phyloP scores from a whole-genome alignment of 1,140 invertebrate species.

The Diploscapter pachys region DNA sequence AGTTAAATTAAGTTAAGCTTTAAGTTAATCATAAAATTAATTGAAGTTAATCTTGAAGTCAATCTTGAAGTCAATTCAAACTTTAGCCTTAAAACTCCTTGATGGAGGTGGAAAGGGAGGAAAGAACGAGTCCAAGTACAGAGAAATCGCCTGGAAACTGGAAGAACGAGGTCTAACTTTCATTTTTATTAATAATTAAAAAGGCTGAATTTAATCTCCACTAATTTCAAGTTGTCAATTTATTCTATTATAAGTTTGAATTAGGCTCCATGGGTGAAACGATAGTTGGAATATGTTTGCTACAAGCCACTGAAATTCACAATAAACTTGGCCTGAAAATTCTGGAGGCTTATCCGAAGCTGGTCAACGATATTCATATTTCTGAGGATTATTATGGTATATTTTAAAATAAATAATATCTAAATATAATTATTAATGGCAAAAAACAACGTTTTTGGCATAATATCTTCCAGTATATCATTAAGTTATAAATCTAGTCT shows the following conservation, averaged over 20 bases:
- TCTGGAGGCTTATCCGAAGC: slow-evolving; percentile 80
- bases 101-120: slow-evolving; percentile 63
- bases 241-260: slow-evolving; percentile 18
- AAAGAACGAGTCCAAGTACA: slow-evolving; percentile 66
- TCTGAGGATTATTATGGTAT: slow-evolving; percentile 93
- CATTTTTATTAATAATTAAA: neutral
- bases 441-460: no score
- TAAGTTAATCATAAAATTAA: neutral
- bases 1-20: neutral
- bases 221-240: slow-evolving; percentile 14
- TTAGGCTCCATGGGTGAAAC: slow-evolving; percentile 84
- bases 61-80: neutral
- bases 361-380: slow-evolving; percentile 92
- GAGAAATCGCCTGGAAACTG: slow-evolving; percentile 86
- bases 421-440: no score
- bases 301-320: slow-evolving; percentile 84
- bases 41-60: slow-evolving; percentile 1
- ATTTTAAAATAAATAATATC: slow-evolving; percentile 1
- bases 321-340: slow-evolving; percentile 86
- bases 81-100: slow-evolving; percentile 52
- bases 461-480: no score
- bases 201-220: neutral
- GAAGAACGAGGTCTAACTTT: slow-evolving; percentile 69
- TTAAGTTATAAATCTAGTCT: slow-evolving; percentile 9
- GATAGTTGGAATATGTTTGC: slow-evolving; percentile 83